Base-by-base conservation (phyloP, 2,888 invertebrate species). In the Troides helena region DNA sequence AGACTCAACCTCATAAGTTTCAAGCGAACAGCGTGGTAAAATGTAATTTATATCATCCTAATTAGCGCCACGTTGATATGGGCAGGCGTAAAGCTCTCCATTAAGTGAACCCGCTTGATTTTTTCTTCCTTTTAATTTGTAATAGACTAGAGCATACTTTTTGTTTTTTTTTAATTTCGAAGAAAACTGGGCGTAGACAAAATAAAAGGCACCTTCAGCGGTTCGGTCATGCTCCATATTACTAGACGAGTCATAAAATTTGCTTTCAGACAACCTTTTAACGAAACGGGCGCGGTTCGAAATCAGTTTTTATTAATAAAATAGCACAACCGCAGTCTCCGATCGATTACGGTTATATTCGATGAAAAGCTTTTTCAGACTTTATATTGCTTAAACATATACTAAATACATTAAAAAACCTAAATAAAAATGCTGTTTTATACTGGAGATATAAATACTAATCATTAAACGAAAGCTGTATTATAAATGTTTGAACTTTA, bases 291-390 rank as follows among this genome's bases (percentile, higher is more conserved):
- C 25, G 62, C 46, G 62, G 62, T 50, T 23, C 12, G 43, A 39
- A 62, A 62, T 39, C 62, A 46, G 17, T 25, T 58, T 58, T 58
- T 58, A 58, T 58, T 21, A 58, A 23, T 57, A n/a, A 23, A 58
- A 56, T n/a, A 23, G 79, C 81, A 83, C 53, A 18, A n/a, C 53
- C 53, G 5, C n/a, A 53, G 53, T 53, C n/a, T 18, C 18, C 53
- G 53, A 53, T 53, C 53, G 53, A 53, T 53, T n/a, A 53, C 18
- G 6, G 1, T n/a, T 4, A 6, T 53, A n/a, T 53, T 53, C 18
- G 53, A n/a, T 53, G 18, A 4, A 46, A 46, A 46, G 14, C 46
- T 12, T 46, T 46, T 14, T 12, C 46, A 10, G 46, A 46, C 14
- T 46, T 14, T 46, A 12, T 46, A 46, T 46, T 1, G 3, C 14